These are phyloP conservation scores for Stomatorhinus ivindoensis DNA, from an alignment of 2,113 vertebrate genomes.

Conservation along the genomic window DNA sequence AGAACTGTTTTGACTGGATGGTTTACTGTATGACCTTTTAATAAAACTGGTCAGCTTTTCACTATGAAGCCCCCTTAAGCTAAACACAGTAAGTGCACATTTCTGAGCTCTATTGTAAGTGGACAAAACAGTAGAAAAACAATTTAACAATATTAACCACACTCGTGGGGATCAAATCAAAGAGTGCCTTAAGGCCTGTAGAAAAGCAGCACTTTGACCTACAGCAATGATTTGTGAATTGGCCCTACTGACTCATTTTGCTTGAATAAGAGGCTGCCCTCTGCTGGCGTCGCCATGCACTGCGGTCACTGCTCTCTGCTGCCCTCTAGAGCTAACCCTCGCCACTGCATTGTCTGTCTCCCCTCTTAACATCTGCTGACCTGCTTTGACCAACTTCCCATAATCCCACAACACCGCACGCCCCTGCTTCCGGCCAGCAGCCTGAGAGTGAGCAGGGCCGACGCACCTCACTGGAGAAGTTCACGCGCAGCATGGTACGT, in stretches of 20 bases:
- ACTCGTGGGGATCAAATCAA: neutral
- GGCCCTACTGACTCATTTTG: neutral
- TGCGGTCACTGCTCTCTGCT: constrained; percentile 19
- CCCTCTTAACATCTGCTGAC: constrained; percentile 16
- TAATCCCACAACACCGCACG: constrained; percentile 30
- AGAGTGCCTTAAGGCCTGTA: neutral
- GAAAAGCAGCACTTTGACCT: neutral
- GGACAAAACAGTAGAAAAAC: neutral
- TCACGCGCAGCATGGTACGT: constrained; percentile 97
- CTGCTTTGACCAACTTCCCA: constrained; percentile 18
- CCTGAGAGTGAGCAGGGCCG: constrained; percentile 91
- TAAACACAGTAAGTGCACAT: neutral
- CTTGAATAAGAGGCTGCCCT: constrained; percentile 8
- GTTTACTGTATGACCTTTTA: neutral
- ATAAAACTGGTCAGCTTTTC: neutral
- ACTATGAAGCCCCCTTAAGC: neutral
- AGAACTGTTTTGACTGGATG: neutral
- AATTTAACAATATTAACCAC: neutral
- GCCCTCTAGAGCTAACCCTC: constrained; percentile 29
- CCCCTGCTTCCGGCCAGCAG: constrained; percentile 63
- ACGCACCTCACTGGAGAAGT: constrained; percentile 98
- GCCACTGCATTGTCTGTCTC: constrained; percentile 40
- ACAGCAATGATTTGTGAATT: neutral
- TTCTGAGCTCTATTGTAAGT: neutral
- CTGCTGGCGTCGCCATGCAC: constrained; percentile 12